These are phyloP conservation scores for Cosmopolites sordidus DNA, from an alignment of 2,888 invertebrate species.

Conservation along the genomic window DNA sequence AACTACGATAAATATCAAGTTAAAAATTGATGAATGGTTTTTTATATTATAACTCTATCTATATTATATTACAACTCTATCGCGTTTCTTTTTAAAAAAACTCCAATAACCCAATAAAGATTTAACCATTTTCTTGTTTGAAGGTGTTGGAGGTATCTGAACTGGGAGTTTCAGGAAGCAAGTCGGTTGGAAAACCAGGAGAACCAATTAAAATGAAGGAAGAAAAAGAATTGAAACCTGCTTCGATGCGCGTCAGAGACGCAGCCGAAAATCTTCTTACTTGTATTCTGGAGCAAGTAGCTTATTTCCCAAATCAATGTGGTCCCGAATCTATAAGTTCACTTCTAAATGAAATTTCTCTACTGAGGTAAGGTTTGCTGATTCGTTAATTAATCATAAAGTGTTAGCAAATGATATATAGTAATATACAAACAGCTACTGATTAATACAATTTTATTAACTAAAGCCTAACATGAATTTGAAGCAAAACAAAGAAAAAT, in stretches of 20 bases:
- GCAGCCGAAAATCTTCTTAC: conserved; percentile 93
- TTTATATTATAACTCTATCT: too few relatives aligned
- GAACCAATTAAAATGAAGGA: conserved; percentile 90
- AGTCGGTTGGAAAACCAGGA: conserved; percentile 80
- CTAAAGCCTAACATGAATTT: too few relatives aligned
- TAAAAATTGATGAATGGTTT: too few relatives aligned
- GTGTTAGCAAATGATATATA: too few relatives aligned
- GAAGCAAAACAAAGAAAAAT: too few relatives aligned
- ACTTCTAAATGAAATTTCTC: conserved; percentile 79
- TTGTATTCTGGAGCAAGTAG: conserved; percentile 85
- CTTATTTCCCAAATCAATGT: conserved; percentile 79
- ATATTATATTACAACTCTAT: too few relatives aligned
- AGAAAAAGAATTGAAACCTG: conserved; percentile 93
- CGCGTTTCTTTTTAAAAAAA: too few relatives aligned
- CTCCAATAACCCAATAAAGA: neutral
- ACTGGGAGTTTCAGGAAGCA: conserved; percentile 93
- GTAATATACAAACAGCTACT: too few relatives aligned
- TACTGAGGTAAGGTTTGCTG: conserved; percentile 52
- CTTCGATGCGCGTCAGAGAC: conserved; percentile 95
- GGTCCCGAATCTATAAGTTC: conserved; percentile 83
- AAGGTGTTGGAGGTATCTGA: conserved; percentile 88
- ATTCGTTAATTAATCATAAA: too few relatives aligned
- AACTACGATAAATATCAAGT: too few relatives aligned
- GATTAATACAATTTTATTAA: too few relatives aligned
- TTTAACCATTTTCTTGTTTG: conserved; percentile 2